Conservation (phyloP, 2,888 invertebrate genomes). For the Brenthis daphne region DNA sequence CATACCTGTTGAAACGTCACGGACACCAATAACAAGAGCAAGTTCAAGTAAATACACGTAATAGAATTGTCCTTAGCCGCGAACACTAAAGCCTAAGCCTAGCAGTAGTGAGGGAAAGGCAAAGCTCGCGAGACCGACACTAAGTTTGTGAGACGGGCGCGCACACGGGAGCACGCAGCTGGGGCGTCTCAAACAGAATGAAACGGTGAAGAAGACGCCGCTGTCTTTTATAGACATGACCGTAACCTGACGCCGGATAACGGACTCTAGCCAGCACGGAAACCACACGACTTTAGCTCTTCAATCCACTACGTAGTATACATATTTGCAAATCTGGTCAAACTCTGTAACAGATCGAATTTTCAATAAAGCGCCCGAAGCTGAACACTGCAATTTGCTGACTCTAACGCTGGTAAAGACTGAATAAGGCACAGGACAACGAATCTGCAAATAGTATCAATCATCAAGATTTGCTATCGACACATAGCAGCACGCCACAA, state of each 20-base stretch:
- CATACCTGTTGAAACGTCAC: conserved; percentile 51
- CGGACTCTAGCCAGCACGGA: conserved; percentile 64
- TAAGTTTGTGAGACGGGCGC: conserved; percentile 46
- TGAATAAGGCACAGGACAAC: conserved; percentile 63
- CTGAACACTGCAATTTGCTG: conserved; percentile 75
- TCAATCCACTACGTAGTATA: conserved; percentile 24
- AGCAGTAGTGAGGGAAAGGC: conserved; percentile 48
- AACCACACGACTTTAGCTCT: conserved; percentile 57
- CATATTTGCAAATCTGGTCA: conserved; percentile 41
- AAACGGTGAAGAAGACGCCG: conserved; percentile 80
- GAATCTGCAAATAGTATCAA: conserved; percentile 62
- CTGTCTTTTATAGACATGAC: conserved; percentile 81
- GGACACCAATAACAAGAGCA: conserved; percentile 56
- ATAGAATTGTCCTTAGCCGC: conserved; percentile 66
- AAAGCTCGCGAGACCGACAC: conserved; percentile 57
- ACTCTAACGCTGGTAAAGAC: conserved; percentile 57
- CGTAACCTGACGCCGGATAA: conserved; percentile 82
- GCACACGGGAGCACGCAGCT: conserved; percentile 60
- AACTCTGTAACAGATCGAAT: conserved; percentile 73
- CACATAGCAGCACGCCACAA: conserved; percentile 22
- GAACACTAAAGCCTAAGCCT: conserved; percentile 66
- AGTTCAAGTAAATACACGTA: conserved; percentile 69
- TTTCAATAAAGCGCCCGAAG: conserved; percentile 78
- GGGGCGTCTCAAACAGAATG: conserved; percentile 78
- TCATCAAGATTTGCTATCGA: conserved; percentile 46